phyloP scores from a whole-genome alignment of 2,113 vertebrate species.

The Synchiropus splendidus region DNA sequence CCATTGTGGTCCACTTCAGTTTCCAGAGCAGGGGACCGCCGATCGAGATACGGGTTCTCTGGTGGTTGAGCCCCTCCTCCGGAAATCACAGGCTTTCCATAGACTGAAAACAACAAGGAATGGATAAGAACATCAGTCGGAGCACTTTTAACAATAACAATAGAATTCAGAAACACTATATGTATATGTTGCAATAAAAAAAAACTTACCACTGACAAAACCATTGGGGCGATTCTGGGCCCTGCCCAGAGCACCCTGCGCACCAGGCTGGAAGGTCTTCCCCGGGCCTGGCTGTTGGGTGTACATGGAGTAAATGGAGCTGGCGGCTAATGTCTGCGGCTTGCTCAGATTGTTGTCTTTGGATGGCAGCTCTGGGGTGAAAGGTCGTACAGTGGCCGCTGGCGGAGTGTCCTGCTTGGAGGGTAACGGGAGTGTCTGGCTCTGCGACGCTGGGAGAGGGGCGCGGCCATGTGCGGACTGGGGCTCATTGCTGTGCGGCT shows the following conservation, averaged over 20 bases:
- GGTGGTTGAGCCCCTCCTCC: conserved; percentile 55
- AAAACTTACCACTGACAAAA: conserved; percentile 73
- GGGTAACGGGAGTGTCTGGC: conserved; percentile 72
- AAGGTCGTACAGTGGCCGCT: conserved; percentile 85
- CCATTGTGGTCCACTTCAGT: conserved; percentile 55
- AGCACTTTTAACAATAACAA: too few species aligned
- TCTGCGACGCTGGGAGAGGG: conserved; percentile 61
- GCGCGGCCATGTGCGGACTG: conserved; percentile 44
- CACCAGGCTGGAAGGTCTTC: conserved; percentile 73
- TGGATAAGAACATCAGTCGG: too few species aligned
- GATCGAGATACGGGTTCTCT: conserved; percentile 74
- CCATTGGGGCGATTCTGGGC: conserved; percentile 68
- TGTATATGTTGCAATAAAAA: too few species aligned
- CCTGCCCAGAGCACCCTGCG: conserved; percentile 72
- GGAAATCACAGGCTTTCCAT: conserved; percentile 85
- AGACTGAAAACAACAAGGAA: conserved; percentile 66
- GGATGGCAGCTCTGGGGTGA: conserved; percentile 81
- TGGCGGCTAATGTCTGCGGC: conserved; percentile 80
- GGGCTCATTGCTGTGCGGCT: conserved; percentile 62
- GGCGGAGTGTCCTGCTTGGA: conserved; percentile 85
- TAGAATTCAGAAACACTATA: too few species aligned
- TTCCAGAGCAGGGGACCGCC: conserved; percentile 64
- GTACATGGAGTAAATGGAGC: conserved; percentile 97
- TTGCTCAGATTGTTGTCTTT: conserved; percentile 78
- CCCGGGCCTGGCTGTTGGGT: conserved; percentile 77